Base-by-base conservation (phyloP, 2,113 vertebrate genomes). In the Egretta garzetta region DNA sequence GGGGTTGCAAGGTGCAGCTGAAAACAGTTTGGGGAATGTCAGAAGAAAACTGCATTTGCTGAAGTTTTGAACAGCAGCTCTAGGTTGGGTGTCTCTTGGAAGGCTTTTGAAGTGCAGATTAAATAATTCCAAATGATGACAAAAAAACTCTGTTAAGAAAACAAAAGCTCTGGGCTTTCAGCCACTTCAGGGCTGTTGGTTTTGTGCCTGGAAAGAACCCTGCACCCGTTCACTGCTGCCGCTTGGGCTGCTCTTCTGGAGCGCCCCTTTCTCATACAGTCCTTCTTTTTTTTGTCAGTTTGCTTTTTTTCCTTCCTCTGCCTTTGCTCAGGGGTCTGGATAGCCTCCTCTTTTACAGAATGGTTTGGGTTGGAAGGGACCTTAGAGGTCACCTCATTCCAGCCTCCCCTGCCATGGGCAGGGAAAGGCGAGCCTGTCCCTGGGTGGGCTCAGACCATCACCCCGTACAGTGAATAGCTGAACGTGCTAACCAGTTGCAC, bases 391-490 rank as follows among this genome's bases (percentile, higher is more conserved):
- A 15, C 1, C 17, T 5, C 16, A 3, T 19, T 45, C 50, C 39
- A 32, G 13, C 27, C 6, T 15, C 21, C 18, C 8, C 5, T 9
- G 4, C 28, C 12, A 2, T 3, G 13, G 27, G 28, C 17, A 53
- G 15, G 8, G 10, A 9, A n/a, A 30, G 4, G 8, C 19, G 28
- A 79, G n/a, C 0, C 0, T 95, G 88, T 98, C 96, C 95, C 97
- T 98, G 97, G 97, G 94, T 98, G 97, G 95, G 95, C 97, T 98
- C 68, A 94, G 98, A 98, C 96, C 97, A 98, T 98, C 97, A 98
- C 92, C 91, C 97, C 97, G 97, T 96, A 13, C 96, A 96, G 98
- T 97, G 98, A 98, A 98, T 97, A 98, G 97, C 84, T 95, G 74
- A 98, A 98, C 91, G 96, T 96, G 91, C 97, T 97, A 95, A 97